Evolutionary conservation across 2,113 vertebrate genomes (phyloP), one percentile per base, ranked within the genome.

Genomic region (Collichthys lucidus): DNA sequence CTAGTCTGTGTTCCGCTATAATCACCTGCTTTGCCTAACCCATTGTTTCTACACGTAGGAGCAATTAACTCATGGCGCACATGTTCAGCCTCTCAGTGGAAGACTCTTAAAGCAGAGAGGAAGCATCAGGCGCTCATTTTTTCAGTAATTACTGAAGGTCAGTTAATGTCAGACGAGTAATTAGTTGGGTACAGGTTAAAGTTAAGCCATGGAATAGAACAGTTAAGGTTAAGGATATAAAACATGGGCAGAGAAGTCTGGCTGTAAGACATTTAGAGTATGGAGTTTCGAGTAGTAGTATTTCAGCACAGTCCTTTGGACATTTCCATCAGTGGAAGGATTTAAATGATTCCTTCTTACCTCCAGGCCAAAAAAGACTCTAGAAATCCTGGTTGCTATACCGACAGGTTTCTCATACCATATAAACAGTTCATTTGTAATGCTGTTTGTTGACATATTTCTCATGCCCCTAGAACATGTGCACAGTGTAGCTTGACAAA

Each of bases 111-210:
- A 83, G 69, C 61, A 35, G 69, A 83, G 66, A 66, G 64, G 69
- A 73, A 9, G 20, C 68, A 69, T 70, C 50, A 17, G 53, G 42
- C 71, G 55, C 53, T 78, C 66, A 80, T 84, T 88, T 72, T 73
- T 83, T 77, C 0, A 68, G 76, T 68, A 63, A 88, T 80, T 87
- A 85, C 16, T 76, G 29, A 64, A 82, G 75, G 72, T 74, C 64
- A 57, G 1, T 61, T 60, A 60, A 79, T 66, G 77, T 77, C 65
- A 68, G 31, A 55, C 0, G 2, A 79, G 74, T 78, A 80, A 85
- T 91, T 79, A 74, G 74, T 67, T 79, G 56, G 74, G 35, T 67
- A 60, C 20, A 44, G 12, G 55, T 52, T 79, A 57, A 62, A 10
- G 42, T 79, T 24, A 69, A 72, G n/a, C 46, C 47, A 26, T 69